These are phyloP conservation scores for Spea hammondii DNA, from an alignment of 2,797 vertebrate genomes.

Conservation along the genomic window DNA sequence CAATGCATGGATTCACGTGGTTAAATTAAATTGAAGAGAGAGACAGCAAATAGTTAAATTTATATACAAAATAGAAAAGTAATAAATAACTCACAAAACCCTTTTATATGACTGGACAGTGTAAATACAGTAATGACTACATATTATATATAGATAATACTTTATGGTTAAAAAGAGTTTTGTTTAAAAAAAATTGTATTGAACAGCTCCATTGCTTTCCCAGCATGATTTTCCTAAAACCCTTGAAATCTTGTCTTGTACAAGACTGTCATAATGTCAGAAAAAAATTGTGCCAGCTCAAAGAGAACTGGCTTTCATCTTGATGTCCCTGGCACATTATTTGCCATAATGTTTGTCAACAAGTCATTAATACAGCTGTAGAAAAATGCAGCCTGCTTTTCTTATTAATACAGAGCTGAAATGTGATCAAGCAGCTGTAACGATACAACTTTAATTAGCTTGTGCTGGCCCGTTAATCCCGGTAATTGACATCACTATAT, in stretches of 20 bases:
- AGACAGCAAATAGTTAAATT: no score
- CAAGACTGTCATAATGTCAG: constrained; percentile 14
- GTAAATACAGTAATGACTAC: no score
- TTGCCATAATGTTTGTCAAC: constrained; percentile 38
- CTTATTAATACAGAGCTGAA: constrained; percentile 35
- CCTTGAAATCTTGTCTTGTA: neutral
- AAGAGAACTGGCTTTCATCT: constrained; percentile 4
- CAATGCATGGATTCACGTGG: no score
- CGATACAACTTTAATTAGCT: constrained; percentile 32
- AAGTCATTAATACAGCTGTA: constrained; percentile 35
- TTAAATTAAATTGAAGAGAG: no score
- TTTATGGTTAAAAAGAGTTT: no score
- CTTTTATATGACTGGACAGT: no score
- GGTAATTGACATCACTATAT: constrained; percentile 44
- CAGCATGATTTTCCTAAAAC: neutral
- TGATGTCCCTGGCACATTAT: constrained; percentile 29
- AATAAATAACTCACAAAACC: no score
- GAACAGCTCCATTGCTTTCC: neutral
- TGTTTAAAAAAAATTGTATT: no score
- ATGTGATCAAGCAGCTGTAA: constrained; percentile 40
- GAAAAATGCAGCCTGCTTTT: constrained; percentile 7
- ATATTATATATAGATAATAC: no score
- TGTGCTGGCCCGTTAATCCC: constrained; percentile 39
- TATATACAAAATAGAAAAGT: no score
- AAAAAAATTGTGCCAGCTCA: constrained; percentile 6